Conservation (phyloP, 2,888 invertebrate genomes). For the Polydrusus pterygomalis region DNA sequence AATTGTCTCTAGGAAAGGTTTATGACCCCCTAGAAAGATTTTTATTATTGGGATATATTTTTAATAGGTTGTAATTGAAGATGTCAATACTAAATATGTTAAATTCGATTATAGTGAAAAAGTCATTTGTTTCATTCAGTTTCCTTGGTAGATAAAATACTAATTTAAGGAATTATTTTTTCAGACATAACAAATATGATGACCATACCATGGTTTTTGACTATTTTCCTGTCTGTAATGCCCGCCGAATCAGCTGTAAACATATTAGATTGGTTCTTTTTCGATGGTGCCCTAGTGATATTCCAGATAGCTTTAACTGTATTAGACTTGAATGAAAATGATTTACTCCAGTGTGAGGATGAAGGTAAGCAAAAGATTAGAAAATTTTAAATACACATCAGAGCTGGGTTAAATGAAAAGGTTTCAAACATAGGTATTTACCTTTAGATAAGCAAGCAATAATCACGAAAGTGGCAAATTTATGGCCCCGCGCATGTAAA, state of each 20-base stretch:
- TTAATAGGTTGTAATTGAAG: too few species aligned
- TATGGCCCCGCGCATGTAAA: too few species aligned
- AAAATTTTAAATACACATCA: too few species aligned
- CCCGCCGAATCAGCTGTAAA: conserved; percentile 97
- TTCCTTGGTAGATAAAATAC: not conserved
- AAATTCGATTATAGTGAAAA: too few species aligned
- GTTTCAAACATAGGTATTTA: too few species aligned
- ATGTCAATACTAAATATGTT: too few species aligned
- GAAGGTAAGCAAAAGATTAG: conserved; percentile 73
- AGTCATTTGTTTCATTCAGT: too few species aligned
- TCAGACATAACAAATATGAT: conserved; percentile 88
- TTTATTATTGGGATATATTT: too few species aligned
- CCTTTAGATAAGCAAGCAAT: too few species aligned
- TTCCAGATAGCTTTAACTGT: conserved; percentile 97
- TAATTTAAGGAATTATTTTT: conserved; percentile 34
- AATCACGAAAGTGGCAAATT: too few species aligned
- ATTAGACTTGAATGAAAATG: conserved; percentile 91
- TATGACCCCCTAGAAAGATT: too few species aligned
- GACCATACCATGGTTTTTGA: conserved; percentile 98
- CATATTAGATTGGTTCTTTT: conserved; percentile 98
- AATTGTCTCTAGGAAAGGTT: too few species aligned
- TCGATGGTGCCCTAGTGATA: conserved; percentile 97
- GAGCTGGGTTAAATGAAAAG: not conserved
- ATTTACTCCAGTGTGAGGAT: conserved; percentile 87
- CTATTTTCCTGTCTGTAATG: conserved; percentile 97